phyloP scores from a whole-genome alignment of 2,888 invertebrate species.

The Sepiola atlantica region DNA sequence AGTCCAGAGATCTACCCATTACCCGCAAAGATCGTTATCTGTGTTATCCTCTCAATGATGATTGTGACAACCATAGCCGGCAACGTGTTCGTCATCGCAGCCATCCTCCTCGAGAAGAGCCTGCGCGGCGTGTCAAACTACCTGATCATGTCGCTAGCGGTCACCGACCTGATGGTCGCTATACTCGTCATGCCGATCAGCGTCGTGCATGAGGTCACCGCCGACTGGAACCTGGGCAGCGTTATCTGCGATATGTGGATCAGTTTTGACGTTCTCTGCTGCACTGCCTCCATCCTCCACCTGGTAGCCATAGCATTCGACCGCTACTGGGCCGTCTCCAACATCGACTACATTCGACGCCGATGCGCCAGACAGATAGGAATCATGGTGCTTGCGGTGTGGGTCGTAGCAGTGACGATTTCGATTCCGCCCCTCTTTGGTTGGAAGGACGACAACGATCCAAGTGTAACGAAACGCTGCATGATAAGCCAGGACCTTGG shows the following conservation, averaged over 20 bases:
- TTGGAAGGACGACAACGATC: constrained; percentile 66
- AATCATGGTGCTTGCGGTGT: constrained; percentile 92
- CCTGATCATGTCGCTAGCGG: constrained; percentile 94
- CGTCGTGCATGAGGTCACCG: constrained; percentile 74
- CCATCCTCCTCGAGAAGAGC: constrained; percentile 93
- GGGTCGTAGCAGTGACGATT: constrained; percentile 93
- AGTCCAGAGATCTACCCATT: constrained; percentile 56
- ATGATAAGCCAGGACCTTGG: constrained; percentile 91
- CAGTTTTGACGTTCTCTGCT: constrained; percentile 96
- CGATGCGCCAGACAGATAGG: constrained; percentile 87
- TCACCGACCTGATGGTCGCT: constrained; percentile 97
- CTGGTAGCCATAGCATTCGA: constrained; percentile 96
- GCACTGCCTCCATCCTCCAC: constrained; percentile 96
- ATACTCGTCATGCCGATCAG: constrained; percentile 82
- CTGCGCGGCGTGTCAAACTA: constrained; percentile 96
- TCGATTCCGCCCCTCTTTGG: constrained; percentile 92
- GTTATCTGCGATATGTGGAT: constrained; percentile 96
- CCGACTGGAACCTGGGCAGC: constrained; percentile 88
- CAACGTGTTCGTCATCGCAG: constrained; percentile 98
- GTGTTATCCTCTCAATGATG: constrained; percentile 81
- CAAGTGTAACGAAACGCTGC: constrained; percentile 79
- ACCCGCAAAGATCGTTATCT: constrained; percentile 58
- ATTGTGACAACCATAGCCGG: constrained; percentile 95
- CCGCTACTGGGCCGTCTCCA: constrained; percentile 98
- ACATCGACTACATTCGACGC: constrained; percentile 95